Conservation (phyloP, 2,888 invertebrate species). For the Caenorhabditis auriculariae region DNA sequence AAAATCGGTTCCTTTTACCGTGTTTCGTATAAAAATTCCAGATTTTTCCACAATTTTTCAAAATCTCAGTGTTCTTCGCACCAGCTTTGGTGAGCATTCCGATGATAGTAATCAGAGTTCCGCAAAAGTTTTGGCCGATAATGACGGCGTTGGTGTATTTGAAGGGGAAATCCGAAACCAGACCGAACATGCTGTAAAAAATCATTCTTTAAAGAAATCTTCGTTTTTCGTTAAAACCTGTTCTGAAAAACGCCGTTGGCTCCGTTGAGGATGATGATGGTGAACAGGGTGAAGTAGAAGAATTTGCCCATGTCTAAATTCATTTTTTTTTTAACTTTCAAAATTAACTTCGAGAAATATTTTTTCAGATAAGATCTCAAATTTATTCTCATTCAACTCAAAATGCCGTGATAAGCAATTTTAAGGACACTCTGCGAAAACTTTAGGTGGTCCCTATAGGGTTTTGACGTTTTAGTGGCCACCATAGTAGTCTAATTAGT, state of each 20-base stretch:
- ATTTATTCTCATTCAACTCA: too few species aligned
- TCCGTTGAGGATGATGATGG: slow-evolving; percentile 69
- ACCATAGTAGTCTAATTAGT: too few species aligned
- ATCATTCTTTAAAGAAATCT: background rate
- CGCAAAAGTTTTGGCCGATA: slow-evolving; percentile 68
- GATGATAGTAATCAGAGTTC: slow-evolving; percentile 61
- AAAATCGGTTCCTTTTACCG: too few species aligned
- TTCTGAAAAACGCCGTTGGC: slow-evolving; percentile 83
- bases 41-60: too few species aligned
- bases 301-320: slow-evolving; percentile 64
- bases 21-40: too few species aligned
- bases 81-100: slow-evolving; percentile 49
- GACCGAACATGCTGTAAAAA: slow-evolving; percentile 75
- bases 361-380: too few species aligned
- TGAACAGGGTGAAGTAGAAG: slow-evolving; percentile 66
- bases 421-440: too few species aligned
- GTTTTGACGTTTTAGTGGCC: too few species aligned
- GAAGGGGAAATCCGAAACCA: slow-evolving; percentile 84
- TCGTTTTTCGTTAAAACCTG: too few species aligned
- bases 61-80: slow-evolving; percentile 18
- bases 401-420: too few species aligned
- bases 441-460: too few species aligned
- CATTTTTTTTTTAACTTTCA: background rate
- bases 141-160: slow-evolving; percentile 83
- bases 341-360: too few species aligned